A percentile compares a stretch with the other conserved stretches of the same genome.
phyloP scores from a whole-genome alignment of 2,113 vertebrate species.

The Desmodus rotundus region DNA sequence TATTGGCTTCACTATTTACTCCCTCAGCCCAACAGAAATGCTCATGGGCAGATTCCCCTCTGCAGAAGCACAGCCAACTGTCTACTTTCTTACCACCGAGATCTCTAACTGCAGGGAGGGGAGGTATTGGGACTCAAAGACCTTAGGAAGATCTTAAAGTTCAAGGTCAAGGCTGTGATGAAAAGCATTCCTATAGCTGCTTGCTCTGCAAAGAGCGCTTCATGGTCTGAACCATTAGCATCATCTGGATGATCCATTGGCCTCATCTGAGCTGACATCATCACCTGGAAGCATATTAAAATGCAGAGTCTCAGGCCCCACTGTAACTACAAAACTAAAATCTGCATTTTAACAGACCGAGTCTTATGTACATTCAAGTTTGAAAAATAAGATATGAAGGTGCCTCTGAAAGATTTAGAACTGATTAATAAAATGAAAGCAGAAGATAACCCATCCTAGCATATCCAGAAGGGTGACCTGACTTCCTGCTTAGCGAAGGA shows the following conservation, averaged over 20 bases:
- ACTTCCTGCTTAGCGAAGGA: neutral
- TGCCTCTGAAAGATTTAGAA: neutral
- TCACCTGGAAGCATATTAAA: neutral
- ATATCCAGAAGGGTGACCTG: neutral
- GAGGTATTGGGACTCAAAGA: neutral
- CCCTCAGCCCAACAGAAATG: neutral
- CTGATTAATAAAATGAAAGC: neutral
- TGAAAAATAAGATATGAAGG: neutral
- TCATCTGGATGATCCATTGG: neutral
- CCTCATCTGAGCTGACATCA: neutral
- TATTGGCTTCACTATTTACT: neutral
- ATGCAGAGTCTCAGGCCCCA: neutral
- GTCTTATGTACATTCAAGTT: neutral
- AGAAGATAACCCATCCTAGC: neutral
- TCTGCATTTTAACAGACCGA: neutral
- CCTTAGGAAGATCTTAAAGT: neutral
- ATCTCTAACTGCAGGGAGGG: neutral
- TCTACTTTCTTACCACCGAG: neutral
- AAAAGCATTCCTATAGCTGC: neutral
- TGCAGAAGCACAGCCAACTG: neutral
- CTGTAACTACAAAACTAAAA: neutral
- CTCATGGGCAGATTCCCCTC: neutral
- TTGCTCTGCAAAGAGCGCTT: neutral
- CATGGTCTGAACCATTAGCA: neutral
- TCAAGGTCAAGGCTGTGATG: neutral